Conservation (phyloP, 2,888 invertebrate genomes). For the Leptinotarsa rubiginosa region DNA sequence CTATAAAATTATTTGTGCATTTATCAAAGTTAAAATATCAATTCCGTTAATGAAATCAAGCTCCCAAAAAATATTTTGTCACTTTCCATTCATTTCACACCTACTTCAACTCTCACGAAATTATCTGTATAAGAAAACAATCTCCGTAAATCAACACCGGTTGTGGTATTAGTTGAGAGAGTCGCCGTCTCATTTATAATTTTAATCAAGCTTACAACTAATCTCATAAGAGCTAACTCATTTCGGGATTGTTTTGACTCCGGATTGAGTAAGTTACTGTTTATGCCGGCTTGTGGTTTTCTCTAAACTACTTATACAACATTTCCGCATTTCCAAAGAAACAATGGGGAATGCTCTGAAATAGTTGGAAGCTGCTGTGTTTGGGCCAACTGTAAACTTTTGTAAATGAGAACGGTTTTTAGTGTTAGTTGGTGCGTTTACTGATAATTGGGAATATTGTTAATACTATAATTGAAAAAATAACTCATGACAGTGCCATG, state of each 20-base stretch:
- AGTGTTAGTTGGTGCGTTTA: too few species aligned
- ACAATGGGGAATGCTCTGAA: neutral
- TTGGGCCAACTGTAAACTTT: too few species aligned
- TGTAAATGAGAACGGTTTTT: too few species aligned
- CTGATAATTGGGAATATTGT: too few species aligned
- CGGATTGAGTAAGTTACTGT: constrained; percentile 46
- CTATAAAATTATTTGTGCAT: too few species aligned
- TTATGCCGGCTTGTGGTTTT: constrained; percentile 41
- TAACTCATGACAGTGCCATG: too few species aligned
- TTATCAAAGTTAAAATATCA: too few species aligned
- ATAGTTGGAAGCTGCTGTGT: neutral
- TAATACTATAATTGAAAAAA: too few species aligned
- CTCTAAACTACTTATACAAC: constrained; percentile 27
- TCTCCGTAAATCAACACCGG: constrained; percentile 2
- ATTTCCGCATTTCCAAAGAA: neutral
- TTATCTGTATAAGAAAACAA: neutral
- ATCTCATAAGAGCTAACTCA: constrained; percentile 51
- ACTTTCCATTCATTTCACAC: neutral
- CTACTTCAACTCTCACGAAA: too few species aligned
- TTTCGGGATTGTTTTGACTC: constrained; percentile 49
- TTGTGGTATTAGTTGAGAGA: constrained; percentile 9
- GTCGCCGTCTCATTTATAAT: constrained; percentile 35
- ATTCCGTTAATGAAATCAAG: neutral
- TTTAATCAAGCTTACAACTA: constrained; percentile 49
- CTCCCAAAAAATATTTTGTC: neutral